Evolutionary conservation across 35 echinoderm and acorn worm genomes (phyloP).

Genomic region (Heliocidaris erythrogramma): DNA sequence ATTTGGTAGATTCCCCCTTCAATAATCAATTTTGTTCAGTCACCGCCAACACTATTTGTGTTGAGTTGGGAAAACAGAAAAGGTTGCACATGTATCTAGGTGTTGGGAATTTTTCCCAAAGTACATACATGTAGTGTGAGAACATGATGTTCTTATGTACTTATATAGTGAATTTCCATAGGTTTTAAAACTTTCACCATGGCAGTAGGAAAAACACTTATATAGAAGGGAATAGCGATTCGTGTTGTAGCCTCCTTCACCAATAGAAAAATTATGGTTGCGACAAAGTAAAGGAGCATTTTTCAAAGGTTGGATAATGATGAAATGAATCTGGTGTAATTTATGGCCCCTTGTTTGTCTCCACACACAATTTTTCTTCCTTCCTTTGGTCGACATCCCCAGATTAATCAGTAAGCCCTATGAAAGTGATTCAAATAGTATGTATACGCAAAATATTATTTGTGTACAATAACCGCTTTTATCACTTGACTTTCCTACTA

Average conservation of each 20-base stretch:
- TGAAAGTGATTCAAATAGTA: neutral
- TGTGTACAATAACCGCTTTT: slow-evolving; percentile 6
- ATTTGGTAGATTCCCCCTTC: neutral
- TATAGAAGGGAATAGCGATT: neutral
- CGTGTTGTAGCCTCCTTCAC: neutral
- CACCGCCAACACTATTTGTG: neutral
- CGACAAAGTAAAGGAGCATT: neutral
- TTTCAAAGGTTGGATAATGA: neutral
- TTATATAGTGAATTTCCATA: neutral
- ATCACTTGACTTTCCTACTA: slow-evolving; percentile 13
- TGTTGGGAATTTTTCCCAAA: neutral
- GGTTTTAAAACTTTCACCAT: neutral
- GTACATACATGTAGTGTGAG: neutral
- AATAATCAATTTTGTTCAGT: neutral
- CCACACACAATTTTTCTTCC: neutral
- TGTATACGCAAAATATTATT: neutral
- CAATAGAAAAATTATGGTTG: neutral
- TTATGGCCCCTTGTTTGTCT: neutral
- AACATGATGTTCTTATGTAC: neutral
- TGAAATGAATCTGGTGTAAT: neutral
- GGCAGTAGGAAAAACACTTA: neutral
- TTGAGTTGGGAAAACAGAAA: neutral
- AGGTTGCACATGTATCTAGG: neutral
- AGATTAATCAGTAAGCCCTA: neutral
- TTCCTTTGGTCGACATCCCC: neutral